Evolutionary conservation across 2,888 invertebrate genomes (phyloP).

Genomic region (Eledone cirrhosa): DNA sequence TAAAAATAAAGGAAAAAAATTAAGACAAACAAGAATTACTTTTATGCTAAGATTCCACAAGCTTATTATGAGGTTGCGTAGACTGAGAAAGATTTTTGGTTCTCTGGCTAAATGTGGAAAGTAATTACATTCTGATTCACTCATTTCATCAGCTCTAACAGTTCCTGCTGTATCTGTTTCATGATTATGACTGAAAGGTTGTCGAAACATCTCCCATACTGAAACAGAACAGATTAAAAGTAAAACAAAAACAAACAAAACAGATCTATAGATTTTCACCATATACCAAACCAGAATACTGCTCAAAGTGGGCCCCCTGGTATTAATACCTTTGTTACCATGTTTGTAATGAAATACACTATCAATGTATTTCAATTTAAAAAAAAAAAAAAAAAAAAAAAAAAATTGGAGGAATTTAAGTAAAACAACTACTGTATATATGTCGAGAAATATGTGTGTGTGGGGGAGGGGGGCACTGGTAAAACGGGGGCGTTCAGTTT

Average conservation of each 20-base stretch:
- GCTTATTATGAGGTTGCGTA: conserved; percentile 66
- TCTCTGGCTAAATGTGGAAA: conserved; percentile 63
- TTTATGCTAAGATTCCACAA: conserved; percentile 66
- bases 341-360: too few relatives aligned
- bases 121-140: conserved; percentile 61
- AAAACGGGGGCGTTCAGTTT: too few relatives aligned
- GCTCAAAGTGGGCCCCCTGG: too few relatives aligned
- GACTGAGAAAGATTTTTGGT: conserved; percentile 63
- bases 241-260: not conserved
- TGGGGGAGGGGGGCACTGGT: too few relatives aligned
- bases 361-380: too few relatives aligned
- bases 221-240: conserved; percentile 34
- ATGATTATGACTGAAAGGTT: conserved; percentile 59
- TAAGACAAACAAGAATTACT: conserved; percentile 43
- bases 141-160: conserved; percentile 66
- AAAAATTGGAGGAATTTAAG: too few relatives aligned
- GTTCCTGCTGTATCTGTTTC: conserved; percentile 55
- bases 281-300: too few relatives aligned
- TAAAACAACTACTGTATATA: too few relatives aligned
- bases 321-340: too few relatives aligned
- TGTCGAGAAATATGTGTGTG: too few relatives aligned
- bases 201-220: conserved; percentile 50
- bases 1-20: not conserved
- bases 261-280: not conserved
- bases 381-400: too few relatives aligned